Evolutionary conservation across 2,113 vertebrate species (phyloP).

Genomic region (Ctenomys sociabilis): DNA sequence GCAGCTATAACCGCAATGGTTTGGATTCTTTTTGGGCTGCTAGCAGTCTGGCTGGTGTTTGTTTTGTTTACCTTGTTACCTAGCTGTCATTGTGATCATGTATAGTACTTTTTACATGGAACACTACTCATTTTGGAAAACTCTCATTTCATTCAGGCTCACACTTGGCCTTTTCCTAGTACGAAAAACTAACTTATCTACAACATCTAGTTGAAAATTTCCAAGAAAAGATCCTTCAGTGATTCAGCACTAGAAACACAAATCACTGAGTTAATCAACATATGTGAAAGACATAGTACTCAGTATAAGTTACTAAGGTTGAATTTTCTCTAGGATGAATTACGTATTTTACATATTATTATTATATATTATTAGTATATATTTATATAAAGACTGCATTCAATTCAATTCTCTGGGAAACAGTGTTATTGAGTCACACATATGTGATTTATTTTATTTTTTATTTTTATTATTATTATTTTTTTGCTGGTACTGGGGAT

Average conservation of each 20-base stretch:
- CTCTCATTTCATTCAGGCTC: conserved; percentile 15
- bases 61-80: conserved; percentile 43
- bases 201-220: conserved; percentile 58
- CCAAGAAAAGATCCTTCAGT: conserved; percentile 27
- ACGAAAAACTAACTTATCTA: conserved; percentile 51
- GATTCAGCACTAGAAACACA: conserved; percentile 29
- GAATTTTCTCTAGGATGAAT: conserved; percentile 47
- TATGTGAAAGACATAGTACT: conserved; percentile 41
- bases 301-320: conserved; percentile 53
- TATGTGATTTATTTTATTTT: conserved; percentile 3
- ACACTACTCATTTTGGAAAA: conserved; percentile 48
- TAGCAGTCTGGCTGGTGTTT: not conserved
- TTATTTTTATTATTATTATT: too few relatives aligned
- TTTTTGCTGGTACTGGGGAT: too few relatives aligned
- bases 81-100: conserved; percentile 2
- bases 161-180: conserved; percentile 32
- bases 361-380: not conserved
- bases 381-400: conserved; percentile 61
- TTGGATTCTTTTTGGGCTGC: conserved; percentile 32
- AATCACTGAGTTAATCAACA: conserved; percentile 42
- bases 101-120: conserved; percentile 11
- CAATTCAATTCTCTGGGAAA: conserved; percentile 62
- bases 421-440: not conserved
- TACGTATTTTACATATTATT: conserved; percentile 57
- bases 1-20: not conserved